Evolutionary conservation across 1,140 invertebrate species (phyloP), one percentile per base, ranked within the genome.

Genomic region (Drosophila subpulchrella): DNA sequence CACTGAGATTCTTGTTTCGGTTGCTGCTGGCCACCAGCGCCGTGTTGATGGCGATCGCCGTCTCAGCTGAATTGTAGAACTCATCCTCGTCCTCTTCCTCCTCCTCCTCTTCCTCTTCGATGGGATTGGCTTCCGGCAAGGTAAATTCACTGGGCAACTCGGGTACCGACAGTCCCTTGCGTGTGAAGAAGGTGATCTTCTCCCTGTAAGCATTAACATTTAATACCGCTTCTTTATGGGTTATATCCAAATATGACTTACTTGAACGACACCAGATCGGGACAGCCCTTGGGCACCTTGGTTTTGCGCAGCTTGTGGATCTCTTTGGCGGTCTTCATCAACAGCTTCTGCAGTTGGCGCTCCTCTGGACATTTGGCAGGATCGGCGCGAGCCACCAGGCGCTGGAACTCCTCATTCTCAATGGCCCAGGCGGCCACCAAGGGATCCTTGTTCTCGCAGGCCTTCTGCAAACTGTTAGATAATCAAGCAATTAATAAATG

Each of bases 171-270:
- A 96, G 89, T 81, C 96, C 97, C 6, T 95, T 94, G 65, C 96
- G 94, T 2, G 97, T 98, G 91, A 98, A 98, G 93, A 98, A 98
- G 12, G 97, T 97, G 95, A 98, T 98, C 93, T 98, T 98, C 93
- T 98, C 97, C 94, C 97, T 98, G 93, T 17, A 60, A 75, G 27
- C 51, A 27, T 47, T 1, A 48, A 20, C 24, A 94, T 94, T 4
- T 20, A 34, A 42, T n/a, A 50, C 48, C 12, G 15, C 30, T 13
- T 7, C 5, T 57, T 2, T 4, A 4, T 4, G 0, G 8, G 8
- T 30, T 12, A 81, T 42, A 65, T 42, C 56, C 8, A 7, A 24
- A 3, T 15, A 30, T 32, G 0, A 95, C 96, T 95, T 93, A 98
- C 97, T 97, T 98, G 93, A 99, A 98, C 20, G 97, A 97, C 77